Conservation (phyloP, 92 coral and sea anemone species). For the Bergia sp. region DNA sequence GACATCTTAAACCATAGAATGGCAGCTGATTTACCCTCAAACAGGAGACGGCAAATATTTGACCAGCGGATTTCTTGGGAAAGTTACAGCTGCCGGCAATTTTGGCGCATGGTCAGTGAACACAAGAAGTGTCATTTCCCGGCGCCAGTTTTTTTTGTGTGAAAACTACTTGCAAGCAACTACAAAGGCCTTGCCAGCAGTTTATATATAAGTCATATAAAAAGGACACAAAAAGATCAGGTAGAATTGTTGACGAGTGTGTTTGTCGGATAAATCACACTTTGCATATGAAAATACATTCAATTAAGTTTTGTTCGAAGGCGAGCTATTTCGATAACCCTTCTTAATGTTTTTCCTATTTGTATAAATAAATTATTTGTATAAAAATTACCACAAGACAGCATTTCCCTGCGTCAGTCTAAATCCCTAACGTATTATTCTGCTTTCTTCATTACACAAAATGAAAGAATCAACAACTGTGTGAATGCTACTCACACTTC, state of each 20-base stretch:
- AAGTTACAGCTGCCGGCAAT: conserved; percentile 30
- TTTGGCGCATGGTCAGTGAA: neutral
- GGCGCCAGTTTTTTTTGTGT: neutral
- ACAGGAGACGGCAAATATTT: conserved; percentile 22
- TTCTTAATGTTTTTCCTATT: conserved; percentile 20
- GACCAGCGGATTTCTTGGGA: conserved; percentile 27
- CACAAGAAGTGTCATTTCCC: neutral
- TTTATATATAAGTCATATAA: neutral
- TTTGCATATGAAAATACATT: neutral
- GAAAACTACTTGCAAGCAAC: neutral
- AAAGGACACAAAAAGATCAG: neutral
- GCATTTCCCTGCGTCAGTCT: neutral
- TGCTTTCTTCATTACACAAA: neutral
- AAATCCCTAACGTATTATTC: neutral
- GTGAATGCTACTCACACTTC: neutral
- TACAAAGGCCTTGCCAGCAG: neutral
- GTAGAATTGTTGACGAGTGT: neutral
- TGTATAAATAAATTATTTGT: neutral
- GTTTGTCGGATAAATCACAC: neutral
- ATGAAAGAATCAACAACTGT: neutral
- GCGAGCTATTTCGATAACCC: conserved; percentile 9
- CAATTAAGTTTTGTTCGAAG: conserved; percentile 1
- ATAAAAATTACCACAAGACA: neutral
- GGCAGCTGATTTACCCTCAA: conserved; percentile 35
- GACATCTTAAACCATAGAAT: neutral